phyloP scores from a whole-genome alignment of 2,797 vertebrate genomes.

The Denticeps clupeoides region DNA sequence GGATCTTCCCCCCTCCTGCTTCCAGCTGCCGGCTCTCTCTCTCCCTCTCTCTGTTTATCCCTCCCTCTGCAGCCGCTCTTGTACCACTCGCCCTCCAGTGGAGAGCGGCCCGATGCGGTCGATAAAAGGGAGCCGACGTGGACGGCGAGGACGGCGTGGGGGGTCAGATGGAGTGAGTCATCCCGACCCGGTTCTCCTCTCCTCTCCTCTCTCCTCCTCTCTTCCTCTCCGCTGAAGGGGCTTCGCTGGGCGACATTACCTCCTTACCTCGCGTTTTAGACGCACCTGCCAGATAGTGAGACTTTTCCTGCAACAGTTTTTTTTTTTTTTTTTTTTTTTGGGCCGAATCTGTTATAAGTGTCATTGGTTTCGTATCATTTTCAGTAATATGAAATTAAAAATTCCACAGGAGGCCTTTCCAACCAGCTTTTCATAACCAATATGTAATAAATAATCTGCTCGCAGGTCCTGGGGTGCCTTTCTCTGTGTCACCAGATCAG shows the following conservation, averaged over 20 bases:
- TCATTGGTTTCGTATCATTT: too few species aligned
- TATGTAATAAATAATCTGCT: too few species aligned
- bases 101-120: constrained; percentile 45
- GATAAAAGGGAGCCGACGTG: constrained; percentile 38
- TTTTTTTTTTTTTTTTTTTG: too few species aligned
- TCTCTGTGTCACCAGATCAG: too few species aligned
- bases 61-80: constrained; percentile 40
- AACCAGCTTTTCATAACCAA: too few species aligned
- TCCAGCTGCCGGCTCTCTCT: constrained; percentile 40
- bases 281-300: too few species aligned
- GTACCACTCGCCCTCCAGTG: constrained; percentile 60
- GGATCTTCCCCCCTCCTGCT: constrained; percentile 33
- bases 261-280: too few species aligned
- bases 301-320: too few species aligned
- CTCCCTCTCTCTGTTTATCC: constrained; percentile 29
- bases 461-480: too few species aligned
- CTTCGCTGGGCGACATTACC: constrained; percentile 20
- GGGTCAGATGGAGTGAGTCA: constrained; percentile 46
- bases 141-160: constrained; percentile 4
- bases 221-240: neutral
- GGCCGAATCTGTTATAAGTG: too few species aligned
- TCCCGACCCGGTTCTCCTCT: constrained; percentile 47
- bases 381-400: too few species aligned
- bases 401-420: too few species aligned
- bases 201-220: constrained; percentile 34